Base-by-base conservation (phyloP, 2,888 invertebrate species). In the Oligia latruncula region DNA sequence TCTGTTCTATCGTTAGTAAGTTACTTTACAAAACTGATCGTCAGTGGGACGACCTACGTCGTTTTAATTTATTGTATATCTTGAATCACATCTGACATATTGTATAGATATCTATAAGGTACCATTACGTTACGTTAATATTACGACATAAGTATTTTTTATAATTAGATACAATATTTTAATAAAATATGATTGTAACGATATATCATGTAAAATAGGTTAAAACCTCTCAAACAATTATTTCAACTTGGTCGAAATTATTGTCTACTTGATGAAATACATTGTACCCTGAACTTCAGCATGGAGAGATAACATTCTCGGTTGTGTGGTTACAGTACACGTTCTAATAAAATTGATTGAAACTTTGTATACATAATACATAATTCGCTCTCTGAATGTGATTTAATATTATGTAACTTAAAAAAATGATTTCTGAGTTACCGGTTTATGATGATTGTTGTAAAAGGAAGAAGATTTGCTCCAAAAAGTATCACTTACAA, bases 61-160 rank as follows among this genome's bases (percentile, higher is more conserved):
- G 70, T 55, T 72, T 80, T 84, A 71, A 85, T 86, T 89, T 85
- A 86, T 83, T 90, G 87, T 90, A 89, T 90, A 89, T 90, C 80
- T 90, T 87, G 88, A 76, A 81, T 85, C 68, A 71, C 72, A 43
- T 66, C 43, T 60, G 35, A 77, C 70, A 76, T 77, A 71, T 74
- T 84, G 84, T 80, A 74, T 78, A 82, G 72, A 70, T 82, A 79
- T 66, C 43, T 60, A 8, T 82, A 84, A 70, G 86, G 62, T 88
- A 87, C 83, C 81, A 81, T 79, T 83, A 82, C 78, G 76, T 87
- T 68, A 80, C 70, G 71, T 84, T 86, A 76, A 83, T 86, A 72
- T 80, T 74, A 82, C 75, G 68, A 74, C 23, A 82, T 84, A 86
- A 68, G 80, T 89, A 88, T 89, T 89, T 88, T 88, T 84, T 85